Conservation (phyloP, 2,888 invertebrate species). For the Drosophila nigricruria region DNA sequence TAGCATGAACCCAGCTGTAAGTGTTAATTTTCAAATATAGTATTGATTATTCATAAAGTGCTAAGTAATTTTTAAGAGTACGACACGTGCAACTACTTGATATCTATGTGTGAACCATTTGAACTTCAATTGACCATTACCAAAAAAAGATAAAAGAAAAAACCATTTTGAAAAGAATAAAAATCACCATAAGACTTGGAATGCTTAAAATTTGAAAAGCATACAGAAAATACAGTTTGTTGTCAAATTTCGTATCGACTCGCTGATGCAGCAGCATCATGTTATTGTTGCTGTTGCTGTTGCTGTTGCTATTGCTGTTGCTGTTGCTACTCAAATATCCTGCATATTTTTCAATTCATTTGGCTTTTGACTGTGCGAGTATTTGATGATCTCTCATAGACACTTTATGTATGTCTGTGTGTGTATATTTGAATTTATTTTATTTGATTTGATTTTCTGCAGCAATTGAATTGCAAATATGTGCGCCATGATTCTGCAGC, state of each 20-base stretch:
- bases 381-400: slow-evolving; percentile 30
- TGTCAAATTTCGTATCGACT: slow-evolving; percentile 17
- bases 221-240: slow-evolving; percentile 33
- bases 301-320: slow-evolving; percentile 18
- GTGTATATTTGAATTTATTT: slow-evolving; percentile 41
- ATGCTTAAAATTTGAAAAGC: slow-evolving; percentile 38
- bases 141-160: not conserved
- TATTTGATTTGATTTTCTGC: slow-evolving; percentile 45
- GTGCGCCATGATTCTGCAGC: slow-evolving; percentile 59
- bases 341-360: slow-evolving; percentile 63
- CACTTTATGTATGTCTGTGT: not conserved
- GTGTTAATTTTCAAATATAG: slow-evolving; percentile 51
- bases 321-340: slow-evolving; percentile 48
- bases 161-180: not conserved
- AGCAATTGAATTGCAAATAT: slow-evolving; percentile 80
- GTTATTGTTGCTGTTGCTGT: not conserved
- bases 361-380: slow-evolving; percentile 40
- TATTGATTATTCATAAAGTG: slow-evolving; percentile 27
- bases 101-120: slow-evolving; percentile 8
- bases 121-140: slow-evolving; percentile 34
- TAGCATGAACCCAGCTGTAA: slow-evolving; percentile 74
- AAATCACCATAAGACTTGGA: slow-evolving; percentile 14
- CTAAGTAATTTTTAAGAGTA: slow-evolving; percentile 46
- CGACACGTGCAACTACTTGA: not conserved
- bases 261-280: not conserved